Evolutionary conservation across 2,113 vertebrate species (phyloP).

Genomic region (Notothenia rossii): DNA sequence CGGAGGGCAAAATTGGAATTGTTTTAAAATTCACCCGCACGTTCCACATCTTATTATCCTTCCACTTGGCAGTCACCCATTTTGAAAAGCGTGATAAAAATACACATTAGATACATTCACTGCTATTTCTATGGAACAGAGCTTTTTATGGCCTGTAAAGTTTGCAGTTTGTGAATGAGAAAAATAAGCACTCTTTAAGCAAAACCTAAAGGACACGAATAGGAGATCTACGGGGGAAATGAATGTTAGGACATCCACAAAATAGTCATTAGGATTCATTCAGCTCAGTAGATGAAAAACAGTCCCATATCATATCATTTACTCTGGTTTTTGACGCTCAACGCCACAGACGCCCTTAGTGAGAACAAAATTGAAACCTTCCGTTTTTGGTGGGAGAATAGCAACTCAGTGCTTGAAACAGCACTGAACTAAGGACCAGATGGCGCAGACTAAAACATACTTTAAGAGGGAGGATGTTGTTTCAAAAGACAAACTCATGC

Average conservation of each 20-base stretch:
- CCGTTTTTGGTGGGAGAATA: conserved; percentile 49
- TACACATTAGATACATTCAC: conserved; percentile 73
- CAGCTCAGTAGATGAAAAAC: conserved; percentile 55
- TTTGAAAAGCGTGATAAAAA: conserved; percentile 81
- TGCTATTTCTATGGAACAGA: conserved; percentile 40
- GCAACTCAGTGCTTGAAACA: conserved; percentile 52
- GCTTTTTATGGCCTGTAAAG: conserved; percentile 61
- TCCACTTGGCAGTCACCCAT: conserved; percentile 76
- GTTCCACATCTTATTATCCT: conserved; percentile 81
- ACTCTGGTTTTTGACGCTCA: conserved; percentile 32
- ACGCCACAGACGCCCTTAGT: conserved; percentile 46
- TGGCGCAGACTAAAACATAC: conserved; percentile 70
- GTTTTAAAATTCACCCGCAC: conserved; percentile 82
- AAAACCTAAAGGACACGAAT: conserved; percentile 47
- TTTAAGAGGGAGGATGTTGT: conserved; percentile 73
- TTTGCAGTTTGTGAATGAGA: conserved; percentile 59
- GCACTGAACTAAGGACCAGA: conserved; percentile 70
- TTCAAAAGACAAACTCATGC: conserved; percentile 74
- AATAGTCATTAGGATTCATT: conserved; percentile 64
- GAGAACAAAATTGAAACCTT: conserved; percentile 72
- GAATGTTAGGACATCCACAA: conserved; percentile 59
- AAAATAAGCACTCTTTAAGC: conserved; percentile 66
- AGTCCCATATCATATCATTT: conserved; percentile 63
- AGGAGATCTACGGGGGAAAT: conserved; percentile 55
- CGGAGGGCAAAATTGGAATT: conserved; percentile 77